A percentile compares a stretch with the other conserved stretches of the same genome.
phyloP scores from a whole-genome alignment of 2,113 vertebrate species.

The Microcebus jonahi region DNA sequence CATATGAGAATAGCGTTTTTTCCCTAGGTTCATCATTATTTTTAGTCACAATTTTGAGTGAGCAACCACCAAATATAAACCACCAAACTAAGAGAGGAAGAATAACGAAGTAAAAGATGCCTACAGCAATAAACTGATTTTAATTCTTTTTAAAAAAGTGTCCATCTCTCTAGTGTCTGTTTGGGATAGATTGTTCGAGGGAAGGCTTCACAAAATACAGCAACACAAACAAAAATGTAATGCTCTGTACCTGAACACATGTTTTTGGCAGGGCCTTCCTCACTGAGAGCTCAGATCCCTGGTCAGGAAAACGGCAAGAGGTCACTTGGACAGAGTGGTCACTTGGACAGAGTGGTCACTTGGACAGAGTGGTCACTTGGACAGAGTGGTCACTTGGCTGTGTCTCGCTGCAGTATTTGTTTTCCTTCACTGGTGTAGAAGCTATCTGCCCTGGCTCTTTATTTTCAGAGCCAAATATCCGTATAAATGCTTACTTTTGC shows the following conservation, averaged over 20 bases:
- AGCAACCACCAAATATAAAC: background rate
- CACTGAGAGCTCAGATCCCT: rapidly evolving
- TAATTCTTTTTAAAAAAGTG: constrained; percentile 46
- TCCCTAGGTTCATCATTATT: background rate
- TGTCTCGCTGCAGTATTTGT: background rate
- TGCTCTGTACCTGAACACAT: background rate
- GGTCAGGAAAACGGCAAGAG: background rate
- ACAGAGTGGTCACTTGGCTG: background rate
- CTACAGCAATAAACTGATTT: constrained; percentile 21
- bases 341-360: background rate
- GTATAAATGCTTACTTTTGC: background rate
- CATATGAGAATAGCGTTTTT: background rate
- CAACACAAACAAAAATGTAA: background rate
- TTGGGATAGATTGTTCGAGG: background rate
- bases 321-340: background rate
- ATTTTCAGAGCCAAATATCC: background rate
- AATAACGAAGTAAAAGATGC: constrained; percentile 44
- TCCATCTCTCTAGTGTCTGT: background rate
- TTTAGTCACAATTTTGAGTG: background rate
- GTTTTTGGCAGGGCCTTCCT: background rate
- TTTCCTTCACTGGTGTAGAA: background rate
- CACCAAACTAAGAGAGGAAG: background rate
- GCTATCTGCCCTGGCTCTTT: background rate
- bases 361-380: background rate
- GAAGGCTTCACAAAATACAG: background rate